Percentiles rank a stretch among this genome's conserved stretches.
Conservation (phyloP, 2,113 vertebrate genomes). For the Ellobius talpinus region DNA sequence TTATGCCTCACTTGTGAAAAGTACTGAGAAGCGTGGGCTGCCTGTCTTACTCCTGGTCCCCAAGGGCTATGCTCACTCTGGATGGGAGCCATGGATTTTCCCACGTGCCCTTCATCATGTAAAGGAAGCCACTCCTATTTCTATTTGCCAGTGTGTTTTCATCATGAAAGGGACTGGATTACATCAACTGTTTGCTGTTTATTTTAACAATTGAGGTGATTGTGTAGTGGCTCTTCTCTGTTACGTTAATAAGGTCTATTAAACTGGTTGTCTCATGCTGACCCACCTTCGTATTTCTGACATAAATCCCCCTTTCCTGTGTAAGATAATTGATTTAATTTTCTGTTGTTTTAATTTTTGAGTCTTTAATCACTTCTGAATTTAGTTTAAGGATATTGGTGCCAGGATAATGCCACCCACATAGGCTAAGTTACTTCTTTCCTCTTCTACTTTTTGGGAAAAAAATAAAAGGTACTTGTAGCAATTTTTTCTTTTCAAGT, state of each 20-base stretch:
- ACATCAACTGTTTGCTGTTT: not conserved
- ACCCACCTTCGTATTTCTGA: not conserved
- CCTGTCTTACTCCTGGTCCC: not conserved
- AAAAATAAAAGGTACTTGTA: not conserved
- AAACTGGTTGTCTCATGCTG: slow-evolving; percentile 14
- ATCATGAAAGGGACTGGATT: not conserved
- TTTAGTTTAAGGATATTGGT: not conserved
- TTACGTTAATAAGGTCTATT: not conserved
- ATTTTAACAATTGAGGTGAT: not conserved
- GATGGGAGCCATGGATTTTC: not conserved
- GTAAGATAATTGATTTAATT: slow-evolving; percentile 10
- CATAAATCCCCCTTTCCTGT: not conserved
- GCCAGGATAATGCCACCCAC: not conserved
- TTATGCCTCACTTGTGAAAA: not conserved
- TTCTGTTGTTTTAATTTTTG: not conserved
- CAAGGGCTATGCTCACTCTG: not conserved
- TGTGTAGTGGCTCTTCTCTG: not conserved
- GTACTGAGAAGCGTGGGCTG: not conserved
- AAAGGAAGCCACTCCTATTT: not conserved
- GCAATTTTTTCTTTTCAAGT: not conserved
- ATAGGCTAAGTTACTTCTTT: not conserved
- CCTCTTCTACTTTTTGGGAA: not conserved
- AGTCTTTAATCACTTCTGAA: not conserved
- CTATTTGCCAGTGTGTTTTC: slow-evolving; percentile 22
- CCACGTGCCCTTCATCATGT: not conserved